phyloP scores from a whole-genome alignment of 2,797 vertebrate genomes.

The Coracias cyanogaster region DNA sequence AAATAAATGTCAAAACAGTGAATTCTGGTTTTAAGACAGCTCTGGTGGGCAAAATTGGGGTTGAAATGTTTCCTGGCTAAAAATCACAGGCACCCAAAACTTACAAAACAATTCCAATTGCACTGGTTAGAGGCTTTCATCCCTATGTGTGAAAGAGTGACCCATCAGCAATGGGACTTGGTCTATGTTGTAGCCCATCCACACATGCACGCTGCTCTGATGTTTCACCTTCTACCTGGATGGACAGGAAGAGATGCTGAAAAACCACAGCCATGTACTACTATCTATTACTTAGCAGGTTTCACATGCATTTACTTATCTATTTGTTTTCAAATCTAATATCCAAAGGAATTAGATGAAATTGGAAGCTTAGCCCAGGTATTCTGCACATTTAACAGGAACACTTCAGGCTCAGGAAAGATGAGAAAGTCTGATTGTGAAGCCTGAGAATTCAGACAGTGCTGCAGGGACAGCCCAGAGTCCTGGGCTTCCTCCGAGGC shows the following conservation, averaged over 20 bases:
- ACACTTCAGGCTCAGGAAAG: neutral
- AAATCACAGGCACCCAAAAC: neutral
- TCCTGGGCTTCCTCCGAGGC: neutral
- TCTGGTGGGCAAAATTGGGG: neutral
- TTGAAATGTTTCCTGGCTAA: slow-evolving; percentile 15
- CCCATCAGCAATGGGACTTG: neutral
- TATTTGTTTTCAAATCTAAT: neutral
- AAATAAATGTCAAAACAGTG: slow-evolving; percentile 49
- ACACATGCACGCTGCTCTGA: neutral
- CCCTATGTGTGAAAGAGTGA: neutral
- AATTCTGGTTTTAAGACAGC: slow-evolving; percentile 24
- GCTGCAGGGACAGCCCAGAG: neutral
- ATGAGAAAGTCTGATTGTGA: neutral
- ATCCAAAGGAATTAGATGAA: neutral
- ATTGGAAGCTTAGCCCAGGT: neutral
- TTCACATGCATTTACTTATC: neutral
- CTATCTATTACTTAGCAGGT: neutral
- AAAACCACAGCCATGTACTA: neutral
- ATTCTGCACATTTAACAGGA: neutral
- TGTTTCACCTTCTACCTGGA: neutral
- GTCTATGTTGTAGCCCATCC: neutral
- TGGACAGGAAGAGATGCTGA: neutral
- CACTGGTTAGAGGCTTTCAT: neutral
- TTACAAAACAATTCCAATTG: neutral
- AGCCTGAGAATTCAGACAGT: neutral